phyloP scores from a whole-genome alignment of 2,113 vertebrate species.

The Hassar affinis region DNA sequence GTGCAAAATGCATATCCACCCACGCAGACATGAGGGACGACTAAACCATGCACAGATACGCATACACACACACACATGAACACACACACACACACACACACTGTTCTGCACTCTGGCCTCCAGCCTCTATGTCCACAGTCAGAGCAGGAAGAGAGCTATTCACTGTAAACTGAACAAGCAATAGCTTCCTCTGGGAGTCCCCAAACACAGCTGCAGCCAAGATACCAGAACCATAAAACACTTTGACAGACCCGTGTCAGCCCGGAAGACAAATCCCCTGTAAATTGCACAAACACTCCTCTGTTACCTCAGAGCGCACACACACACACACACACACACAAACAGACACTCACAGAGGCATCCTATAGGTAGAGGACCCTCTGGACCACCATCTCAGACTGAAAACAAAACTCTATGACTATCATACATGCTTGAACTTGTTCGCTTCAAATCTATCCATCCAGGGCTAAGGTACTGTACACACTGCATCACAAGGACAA shows the following conservation, averaged over 20 bases:
- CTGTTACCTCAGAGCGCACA: conserved; percentile 37
- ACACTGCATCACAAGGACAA: not conserved
- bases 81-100: conserved; percentile 49
- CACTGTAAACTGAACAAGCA: conserved; percentile 76
- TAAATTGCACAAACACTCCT: conserved; percentile 55
- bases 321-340: conserved; percentile 43
- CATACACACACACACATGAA: conserved; percentile 41
- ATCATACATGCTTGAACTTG: not conserved
- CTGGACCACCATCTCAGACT: conserved; percentile 29
- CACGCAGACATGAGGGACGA: conserved; percentile 43
- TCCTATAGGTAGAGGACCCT: conserved; percentile 8
- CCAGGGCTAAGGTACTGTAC: not conserved
- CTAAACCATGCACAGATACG: conserved; percentile 35
- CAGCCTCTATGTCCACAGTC: conserved; percentile 68
- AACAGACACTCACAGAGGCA: not conserved
- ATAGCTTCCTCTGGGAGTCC: conserved; percentile 78
- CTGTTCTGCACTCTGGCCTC: conserved; percentile 61
- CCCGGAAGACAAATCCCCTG: conserved; percentile 48
- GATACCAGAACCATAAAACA: conserved; percentile 77
- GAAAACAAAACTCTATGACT: conserved; percentile 4
- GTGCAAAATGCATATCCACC: conserved; percentile 42
- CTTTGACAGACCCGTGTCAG: conserved; percentile 72
- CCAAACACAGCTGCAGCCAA: conserved; percentile 76
- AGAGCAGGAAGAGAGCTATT: conserved; percentile 83
- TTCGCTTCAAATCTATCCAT: not conserved